Conservation (phyloP, 2,888 invertebrate genomes). For the Eupithecia subfuscata region DNA sequence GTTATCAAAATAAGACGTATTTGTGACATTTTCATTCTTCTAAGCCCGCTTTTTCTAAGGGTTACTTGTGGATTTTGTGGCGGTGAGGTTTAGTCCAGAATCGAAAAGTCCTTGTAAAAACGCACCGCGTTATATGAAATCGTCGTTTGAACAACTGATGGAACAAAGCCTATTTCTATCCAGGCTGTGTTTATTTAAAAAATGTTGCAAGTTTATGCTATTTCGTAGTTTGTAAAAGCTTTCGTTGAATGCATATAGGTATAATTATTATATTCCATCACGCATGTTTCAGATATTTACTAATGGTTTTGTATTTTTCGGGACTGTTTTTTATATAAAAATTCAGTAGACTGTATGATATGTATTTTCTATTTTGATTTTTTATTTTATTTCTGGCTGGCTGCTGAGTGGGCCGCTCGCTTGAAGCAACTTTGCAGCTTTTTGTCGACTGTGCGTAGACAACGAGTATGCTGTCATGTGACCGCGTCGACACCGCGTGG, state of each 20-base stretch:
- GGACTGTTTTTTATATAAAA: background rate
- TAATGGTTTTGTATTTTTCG: background rate
- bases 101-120: background rate
- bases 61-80: background rate
- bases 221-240: background rate
- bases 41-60: background rate
- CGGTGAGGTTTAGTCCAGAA: background rate
- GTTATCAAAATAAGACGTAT: background rate
- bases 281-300: background rate
- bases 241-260: no score
- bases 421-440: no score
- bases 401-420: no score
- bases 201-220: background rate
- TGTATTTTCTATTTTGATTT: no score
- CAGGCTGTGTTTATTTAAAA: slow-evolving; percentile 24
- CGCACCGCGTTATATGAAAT: slow-evolving; percentile 19
- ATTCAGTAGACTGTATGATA: background rate
- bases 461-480: no score
- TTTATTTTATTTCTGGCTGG: no score
- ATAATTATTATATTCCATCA: background rate
- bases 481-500: no score
- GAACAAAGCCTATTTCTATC: slow-evolving; percentile 19
- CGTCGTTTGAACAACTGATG: slow-evolving; percentile 32
- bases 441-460: no score
- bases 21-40: background rate